Conservation (phyloP, 2,113 vertebrate genomes). For the Festucalex cinctus region DNA sequence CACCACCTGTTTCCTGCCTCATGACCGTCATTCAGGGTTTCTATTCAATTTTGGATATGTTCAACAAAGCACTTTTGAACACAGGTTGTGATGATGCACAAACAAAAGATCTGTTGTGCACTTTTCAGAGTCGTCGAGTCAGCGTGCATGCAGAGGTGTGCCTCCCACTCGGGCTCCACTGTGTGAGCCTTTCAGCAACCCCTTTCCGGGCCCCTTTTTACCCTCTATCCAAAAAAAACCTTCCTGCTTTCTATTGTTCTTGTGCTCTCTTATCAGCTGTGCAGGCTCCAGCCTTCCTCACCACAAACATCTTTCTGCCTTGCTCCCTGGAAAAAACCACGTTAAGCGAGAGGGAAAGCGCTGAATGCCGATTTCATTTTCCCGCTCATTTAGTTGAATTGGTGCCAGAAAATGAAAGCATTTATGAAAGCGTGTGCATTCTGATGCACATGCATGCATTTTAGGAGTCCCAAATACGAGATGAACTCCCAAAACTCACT, state of each 20-base stretch:
- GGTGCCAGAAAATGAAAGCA: not conserved
- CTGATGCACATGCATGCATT: not conserved
- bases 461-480: not conserved
- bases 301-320: constrained; percentile 31
- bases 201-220: constrained; percentile 58
- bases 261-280: constrained; percentile 54
- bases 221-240: constrained; percentile 35
- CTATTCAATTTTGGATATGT: not conserved
- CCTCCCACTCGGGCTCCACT: constrained; percentile 32
- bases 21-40: not conserved
- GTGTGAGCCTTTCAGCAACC: constrained; percentile 53
- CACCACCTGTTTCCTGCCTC: not conserved
- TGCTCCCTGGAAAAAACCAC: not conserved
- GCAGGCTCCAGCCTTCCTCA: constrained; percentile 33
- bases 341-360: not conserved
- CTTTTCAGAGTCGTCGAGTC: constrained; percentile 38
- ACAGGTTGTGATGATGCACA: not conserved
- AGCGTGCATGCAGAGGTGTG: constrained; percentile 27
- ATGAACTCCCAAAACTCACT: too few relatives aligned
- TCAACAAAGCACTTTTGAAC: not conserved
- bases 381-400: not conserved
- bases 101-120: constrained; percentile 21
- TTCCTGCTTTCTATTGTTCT: constrained; percentile 68
- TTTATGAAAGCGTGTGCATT: not conserved
- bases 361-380: not conserved